A percentile compares a stretch with the other conserved stretches of the same genome.
Conservation (phyloP, 2,797 vertebrate species). For the Pipistrellus kuhlii region DNA sequence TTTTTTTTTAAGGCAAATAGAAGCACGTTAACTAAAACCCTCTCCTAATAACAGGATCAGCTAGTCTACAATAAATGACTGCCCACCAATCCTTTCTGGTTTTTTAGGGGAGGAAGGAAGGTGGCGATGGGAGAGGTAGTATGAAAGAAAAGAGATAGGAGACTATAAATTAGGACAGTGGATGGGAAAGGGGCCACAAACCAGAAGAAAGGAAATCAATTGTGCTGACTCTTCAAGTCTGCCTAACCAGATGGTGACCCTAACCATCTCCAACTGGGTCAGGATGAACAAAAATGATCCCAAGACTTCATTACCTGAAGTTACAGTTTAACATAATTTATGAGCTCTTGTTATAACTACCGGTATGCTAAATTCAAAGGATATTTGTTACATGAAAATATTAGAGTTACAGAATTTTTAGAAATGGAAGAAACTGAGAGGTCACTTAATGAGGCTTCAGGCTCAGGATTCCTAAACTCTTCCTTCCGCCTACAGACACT, state of each 20-base stretch:
- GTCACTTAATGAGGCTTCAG: not conserved
- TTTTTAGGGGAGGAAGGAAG: slow-evolving; percentile 8
- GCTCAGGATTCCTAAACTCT: not conserved
- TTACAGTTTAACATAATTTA: slow-evolving; percentile 49
- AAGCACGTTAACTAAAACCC: not conserved
- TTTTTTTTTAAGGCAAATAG: not conserved
- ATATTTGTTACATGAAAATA: slow-evolving; percentile 12
- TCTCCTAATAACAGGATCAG: not conserved
- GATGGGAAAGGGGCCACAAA: slow-evolving; percentile 33
- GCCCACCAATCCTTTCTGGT: slow-evolving; percentile 34
- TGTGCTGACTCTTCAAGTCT: slow-evolving; percentile 33
- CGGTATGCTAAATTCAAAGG: not conserved
- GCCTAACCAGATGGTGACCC: not conserved
- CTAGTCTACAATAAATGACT: not conserved
- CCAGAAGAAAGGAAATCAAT: slow-evolving; percentile 18
- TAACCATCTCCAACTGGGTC: not conserved
- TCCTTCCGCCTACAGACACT: not conserved
- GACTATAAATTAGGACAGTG: slow-evolving; percentile 42
- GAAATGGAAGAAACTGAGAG: not conserved
- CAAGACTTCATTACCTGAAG: not conserved
- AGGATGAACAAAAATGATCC: slow-evolving; percentile 6
- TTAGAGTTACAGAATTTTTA: not conserved
- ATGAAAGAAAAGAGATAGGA: slow-evolving; percentile 37
- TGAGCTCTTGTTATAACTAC: not conserved
- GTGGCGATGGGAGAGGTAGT: not conserved